Percentiles rank a stretch among this genome's conserved stretches.
phyloP scores from a whole-genome alignment of 2,797 vertebrate species.

The Gymnoscopelus microlampas region DNA sequence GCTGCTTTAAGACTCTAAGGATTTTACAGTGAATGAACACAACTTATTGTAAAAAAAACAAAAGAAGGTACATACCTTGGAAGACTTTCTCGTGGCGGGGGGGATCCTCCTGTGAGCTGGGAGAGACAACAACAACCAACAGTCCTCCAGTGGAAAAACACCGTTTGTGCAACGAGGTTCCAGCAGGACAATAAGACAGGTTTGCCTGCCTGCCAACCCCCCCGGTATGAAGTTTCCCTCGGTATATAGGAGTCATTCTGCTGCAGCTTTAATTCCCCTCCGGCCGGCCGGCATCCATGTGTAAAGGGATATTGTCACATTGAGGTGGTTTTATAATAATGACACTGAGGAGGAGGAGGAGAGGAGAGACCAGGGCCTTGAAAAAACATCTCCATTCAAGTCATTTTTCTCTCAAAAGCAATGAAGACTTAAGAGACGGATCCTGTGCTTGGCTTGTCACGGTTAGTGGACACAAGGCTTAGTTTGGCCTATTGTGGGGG shows the following conservation, averaged over 20 bases:
- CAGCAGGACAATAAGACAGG: slow-evolving; percentile 65
- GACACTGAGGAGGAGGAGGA: slow-evolving; percentile 46
- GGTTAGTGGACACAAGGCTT: slow-evolving; percentile 57
- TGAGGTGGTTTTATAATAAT: slow-evolving; percentile 69
- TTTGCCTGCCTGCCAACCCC: slow-evolving; percentile 55
- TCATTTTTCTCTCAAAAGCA: slow-evolving; percentile 54
- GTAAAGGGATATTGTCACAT: slow-evolving; percentile 85
- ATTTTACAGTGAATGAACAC: neutral
- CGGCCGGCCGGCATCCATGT: slow-evolving; percentile 63
- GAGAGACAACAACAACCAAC: slow-evolving; percentile 48
- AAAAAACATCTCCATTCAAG: slow-evolving; percentile 14
- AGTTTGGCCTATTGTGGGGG: slow-evolving; percentile 52
- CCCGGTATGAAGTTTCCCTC: slow-evolving; percentile 56
- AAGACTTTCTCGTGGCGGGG: slow-evolving; percentile 68
- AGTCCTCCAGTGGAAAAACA: slow-evolving; percentile 66
- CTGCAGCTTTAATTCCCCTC: slow-evolving; percentile 57
- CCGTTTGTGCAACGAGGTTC: slow-evolving; percentile 73
- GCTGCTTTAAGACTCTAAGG: neutral
- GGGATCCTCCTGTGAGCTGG: slow-evolving; percentile 64
- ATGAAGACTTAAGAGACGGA: slow-evolving; percentile 38
- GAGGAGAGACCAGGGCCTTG: too few species aligned
- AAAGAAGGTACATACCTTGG: slow-evolving; percentile 75
- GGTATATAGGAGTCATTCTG: slow-evolving; percentile 64
- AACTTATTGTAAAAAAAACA: neutral
- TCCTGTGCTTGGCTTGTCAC: slow-evolving; percentile 73